These are phyloP conservation scores for Gambelia wislizenii DNA, from an alignment of 2,797 vertebrate genomes.

Conservation along the genomic window DNA sequence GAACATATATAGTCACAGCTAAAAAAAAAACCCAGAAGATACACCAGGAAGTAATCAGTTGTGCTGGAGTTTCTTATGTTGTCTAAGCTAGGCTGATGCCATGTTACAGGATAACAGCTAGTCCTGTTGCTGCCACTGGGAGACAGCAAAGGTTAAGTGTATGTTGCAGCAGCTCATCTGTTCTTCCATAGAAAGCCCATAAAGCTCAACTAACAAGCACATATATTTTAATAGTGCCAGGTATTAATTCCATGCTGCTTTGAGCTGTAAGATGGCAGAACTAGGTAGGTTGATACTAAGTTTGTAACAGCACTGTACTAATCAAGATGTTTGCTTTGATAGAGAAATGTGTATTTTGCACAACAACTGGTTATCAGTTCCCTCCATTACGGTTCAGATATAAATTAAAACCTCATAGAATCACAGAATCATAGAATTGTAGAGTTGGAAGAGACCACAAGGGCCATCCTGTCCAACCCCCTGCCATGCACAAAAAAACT, in stretches of 20 bases:
- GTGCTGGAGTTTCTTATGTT: not conserved
- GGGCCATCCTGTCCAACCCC: no score
- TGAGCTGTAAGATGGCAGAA: not conserved
- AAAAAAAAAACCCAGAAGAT: not conserved
- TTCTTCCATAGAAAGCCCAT: not conserved
- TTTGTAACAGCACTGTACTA: not conserved
- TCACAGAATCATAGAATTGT: no score
- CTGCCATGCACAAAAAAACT: no score
- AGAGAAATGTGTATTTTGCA: not conserved
- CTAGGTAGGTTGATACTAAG: not conserved
- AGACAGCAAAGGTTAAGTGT: not conserved
- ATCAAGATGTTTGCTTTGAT: not conserved
- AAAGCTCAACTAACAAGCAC: not conserved
- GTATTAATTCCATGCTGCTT: not conserved
- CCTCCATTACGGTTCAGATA: not conserved
- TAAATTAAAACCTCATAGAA: no score
- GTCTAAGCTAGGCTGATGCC: not conserved
- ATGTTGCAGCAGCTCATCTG: not conserved
- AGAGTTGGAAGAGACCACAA: no score
- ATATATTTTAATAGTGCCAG: not conserved
- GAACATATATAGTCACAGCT: not conserved
- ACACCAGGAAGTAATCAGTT: not conserved
- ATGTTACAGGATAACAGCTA: not conserved
- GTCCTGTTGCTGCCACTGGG: not conserved
- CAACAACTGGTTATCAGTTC: not conserved